Base-by-base conservation (phyloP, 2,113 vertebrate species). In the Regulus satrapa region DNA sequence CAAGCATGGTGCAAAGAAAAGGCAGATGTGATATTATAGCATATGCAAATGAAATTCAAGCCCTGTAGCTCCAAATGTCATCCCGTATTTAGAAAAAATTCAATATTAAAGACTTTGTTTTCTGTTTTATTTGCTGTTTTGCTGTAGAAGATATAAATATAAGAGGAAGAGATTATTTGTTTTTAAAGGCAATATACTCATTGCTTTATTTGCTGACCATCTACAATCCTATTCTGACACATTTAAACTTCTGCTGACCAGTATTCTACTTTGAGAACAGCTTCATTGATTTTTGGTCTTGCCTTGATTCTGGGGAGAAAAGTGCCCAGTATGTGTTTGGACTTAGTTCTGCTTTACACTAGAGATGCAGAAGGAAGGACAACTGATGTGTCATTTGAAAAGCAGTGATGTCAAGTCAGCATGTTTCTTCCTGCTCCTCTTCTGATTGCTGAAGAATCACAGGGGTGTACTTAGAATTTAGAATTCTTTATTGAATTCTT, bases 41-140 rank as follows among this genome's bases (percentile, higher is more conserved):
- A 43, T 18, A 83, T 83, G 78, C 29, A 96, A 94, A 94, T 84
- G 29, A 55, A 94, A 90, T 95, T 93, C 79, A 81, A 75, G 56
- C 63, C 85, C 83, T 84, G 48, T 72, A 84, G 76, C 90, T 91
- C 64, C 46, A 90, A 88, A 58, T 80, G 85, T 89, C 72, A 88
- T 85, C 15, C 24, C 67, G 36, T 82, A 80, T 89, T 77, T 32
- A 36, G 29, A 68, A 78, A 94, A 93, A 89, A 6, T 61, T 84
- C 62, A 77, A 64, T 74, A 59, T 15, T 78, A 85, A 87, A 79
- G 51, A 74, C 69, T 95, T 90, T 4, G 2, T 77, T 88, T 96
- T 95, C 93, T 90, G 72, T 68, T 94, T 85, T 80, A 81, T 83
- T 93, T 96, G 43, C 43, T 92, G 13, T 84, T 81, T 74, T 85